A percentile compares a stretch with the other conserved stretches of the same genome.
Conservation (phyloP, 2,888 invertebrate species). For the Vannuccia rotundouncinata region DNA sequence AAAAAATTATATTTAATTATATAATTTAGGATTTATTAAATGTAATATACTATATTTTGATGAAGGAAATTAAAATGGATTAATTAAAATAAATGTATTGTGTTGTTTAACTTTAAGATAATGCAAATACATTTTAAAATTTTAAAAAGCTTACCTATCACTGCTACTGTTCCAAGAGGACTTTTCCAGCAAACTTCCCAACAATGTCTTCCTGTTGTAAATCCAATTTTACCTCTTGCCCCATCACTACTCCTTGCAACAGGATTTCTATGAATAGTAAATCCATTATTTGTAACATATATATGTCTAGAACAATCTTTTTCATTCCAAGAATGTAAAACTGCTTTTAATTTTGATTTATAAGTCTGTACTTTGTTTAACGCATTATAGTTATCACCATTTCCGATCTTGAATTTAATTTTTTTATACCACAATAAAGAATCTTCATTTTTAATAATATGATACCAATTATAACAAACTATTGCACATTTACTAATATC, state of each 20-base stretch:
- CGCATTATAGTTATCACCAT: conserved; percentile 79
- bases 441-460: conserved; percentile 80
- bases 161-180: conserved; percentile 92
- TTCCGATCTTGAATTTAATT: conserved; percentile 79
- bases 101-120: too few species aligned
- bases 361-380: conserved; percentile 78
- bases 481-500: conserved; percentile 80
- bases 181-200: conserved; percentile 99
- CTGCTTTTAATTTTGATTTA: conserved; percentile 81
- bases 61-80: too few species aligned
- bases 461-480: conserved; percentile 87
- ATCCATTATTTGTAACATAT: conserved; percentile 90
- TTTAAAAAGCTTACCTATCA: conserved; percentile 68
- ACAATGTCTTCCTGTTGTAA: conserved; percentile 81
- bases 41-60: too few species aligned
- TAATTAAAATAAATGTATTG: too few species aligned
- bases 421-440: conserved; percentile 85
- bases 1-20: too few species aligned
- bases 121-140: too few species aligned
- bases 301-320: conserved; percentile 93
- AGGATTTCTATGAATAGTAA: conserved; percentile 92
- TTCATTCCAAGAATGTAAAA: conserved; percentile 91
- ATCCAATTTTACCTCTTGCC: conserved; percentile 72
- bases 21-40: too few species aligned
- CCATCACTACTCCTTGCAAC: conserved; percentile 97